Conservation (phyloP, 53 echinoderm and acorn worm genomes). For the Echinometra lucunter region DNA sequence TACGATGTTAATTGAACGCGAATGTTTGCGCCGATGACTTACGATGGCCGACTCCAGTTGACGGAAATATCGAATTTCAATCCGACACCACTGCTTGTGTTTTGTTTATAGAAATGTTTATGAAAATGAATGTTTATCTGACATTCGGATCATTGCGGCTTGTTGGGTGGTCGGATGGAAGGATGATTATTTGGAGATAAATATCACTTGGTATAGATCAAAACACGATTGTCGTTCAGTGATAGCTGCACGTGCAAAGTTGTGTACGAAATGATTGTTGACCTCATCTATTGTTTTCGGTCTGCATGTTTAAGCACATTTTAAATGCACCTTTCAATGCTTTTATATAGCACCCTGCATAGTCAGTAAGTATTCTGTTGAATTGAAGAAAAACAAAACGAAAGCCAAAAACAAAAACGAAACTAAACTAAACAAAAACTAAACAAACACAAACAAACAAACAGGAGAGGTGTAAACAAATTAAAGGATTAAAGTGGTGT, state of each 20-base stretch:
- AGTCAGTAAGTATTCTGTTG: too few species aligned
- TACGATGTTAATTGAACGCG: conserved; percentile 18
- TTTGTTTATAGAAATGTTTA: conserved; percentile 30
- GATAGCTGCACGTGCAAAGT: neutral
- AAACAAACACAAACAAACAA: too few species aligned
- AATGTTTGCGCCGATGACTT: conserved; percentile 41
- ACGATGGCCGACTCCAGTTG: neutral
- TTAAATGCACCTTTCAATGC: too few species aligned
- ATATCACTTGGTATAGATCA: neutral
- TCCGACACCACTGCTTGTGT: neutral
- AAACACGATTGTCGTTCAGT: neutral
- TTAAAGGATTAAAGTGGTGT: too few species aligned
- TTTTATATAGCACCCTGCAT: too few species aligned
- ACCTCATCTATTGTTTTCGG: too few species aligned
- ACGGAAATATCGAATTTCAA: conserved; percentile 58
- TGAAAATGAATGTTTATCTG: conserved; percentile 28
- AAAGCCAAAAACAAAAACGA: too few species aligned
- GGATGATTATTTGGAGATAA: neutral
- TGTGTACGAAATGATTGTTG: too few species aligned
- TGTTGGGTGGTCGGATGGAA: conserved; percentile 12
- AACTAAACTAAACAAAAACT: too few species aligned
- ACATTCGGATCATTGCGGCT: neutral
- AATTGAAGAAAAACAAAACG: too few species aligned
- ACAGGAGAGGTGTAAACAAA: too few species aligned
- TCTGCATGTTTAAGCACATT: too few species aligned